phyloP scores from a whole-genome alignment of 1,140 invertebrate species.

The Oedothorax gibbosus region DNA sequence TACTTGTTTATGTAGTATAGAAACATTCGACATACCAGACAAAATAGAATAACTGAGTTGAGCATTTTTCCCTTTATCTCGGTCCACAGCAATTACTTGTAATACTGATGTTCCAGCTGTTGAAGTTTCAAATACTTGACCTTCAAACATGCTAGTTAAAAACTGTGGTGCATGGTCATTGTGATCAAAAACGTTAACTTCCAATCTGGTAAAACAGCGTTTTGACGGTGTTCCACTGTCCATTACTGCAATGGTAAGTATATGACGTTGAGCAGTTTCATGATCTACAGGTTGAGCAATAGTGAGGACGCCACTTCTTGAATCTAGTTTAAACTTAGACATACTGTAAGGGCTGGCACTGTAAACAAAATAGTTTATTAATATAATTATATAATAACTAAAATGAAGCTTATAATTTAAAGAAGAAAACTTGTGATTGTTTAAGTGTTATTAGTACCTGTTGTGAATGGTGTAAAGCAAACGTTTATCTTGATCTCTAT shows the following conservation, averaged over 20 bases:
- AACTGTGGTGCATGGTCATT: conserved; percentile 92
- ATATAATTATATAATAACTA: background rate
- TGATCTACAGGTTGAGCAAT: conserved; percentile 80
- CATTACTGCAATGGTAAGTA: conserved; percentile 81
- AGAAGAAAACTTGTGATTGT: background rate
- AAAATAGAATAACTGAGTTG: conserved; percentile 84
- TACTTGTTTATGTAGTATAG: background rate
- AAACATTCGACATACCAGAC: conserved; percentile 72
- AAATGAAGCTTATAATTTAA: background rate
- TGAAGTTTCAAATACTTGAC: conserved; percentile 81
- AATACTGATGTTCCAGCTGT: conserved; percentile 79
- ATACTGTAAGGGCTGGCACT: conserved; percentile 55
- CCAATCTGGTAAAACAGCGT: conserved; percentile 67
- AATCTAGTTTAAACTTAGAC: conserved; percentile 81
- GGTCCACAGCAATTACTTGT: conserved; percentile 81
- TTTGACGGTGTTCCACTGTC: conserved; percentile 60
- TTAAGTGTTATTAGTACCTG: conserved; percentile 35
- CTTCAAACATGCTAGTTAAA: conserved; percentile 74
- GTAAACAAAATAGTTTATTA: conserved; percentile 9
- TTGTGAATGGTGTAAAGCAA: conserved; percentile 81
- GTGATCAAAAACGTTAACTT: conserved; percentile 85
- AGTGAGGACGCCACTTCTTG: conserved; percentile 80
- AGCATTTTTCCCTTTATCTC: conserved; percentile 85
- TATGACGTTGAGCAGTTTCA: conserved; percentile 84
- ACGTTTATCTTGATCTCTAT: conserved; percentile 76